Evolutionary conservation across 1,140 invertebrate species (phyloP), one percentile per base, ranked within the genome.

Genomic region (Teleopsis dalmanni): DNA sequence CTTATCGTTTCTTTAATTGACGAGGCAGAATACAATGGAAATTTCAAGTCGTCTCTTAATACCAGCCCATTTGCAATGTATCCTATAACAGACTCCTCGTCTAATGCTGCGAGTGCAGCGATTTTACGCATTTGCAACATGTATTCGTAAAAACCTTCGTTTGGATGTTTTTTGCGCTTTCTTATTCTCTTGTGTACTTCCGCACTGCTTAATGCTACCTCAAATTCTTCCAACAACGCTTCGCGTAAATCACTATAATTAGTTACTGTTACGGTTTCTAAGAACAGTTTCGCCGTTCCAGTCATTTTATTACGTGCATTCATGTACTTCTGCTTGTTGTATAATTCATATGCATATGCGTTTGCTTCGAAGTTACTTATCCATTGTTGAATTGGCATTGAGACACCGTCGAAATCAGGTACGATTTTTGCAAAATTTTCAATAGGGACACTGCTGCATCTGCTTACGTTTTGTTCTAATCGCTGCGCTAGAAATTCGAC

Each of bases 311-410:
- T 13, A 31, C 42, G 25, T 10, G 42, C 42, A 18, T 45, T 18
- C 1, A 45, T 27, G 18, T 31, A 45, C 22, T 45, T 45, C 22
- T 45, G 42, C 16, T 45, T 45, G 8, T 33, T n/a, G n/a, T n/a
- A n/a, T n/a, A n/a, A n/a, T n/a, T n/a, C n/a, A n/a, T n/a, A n/a
- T n/a, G n/a, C n/a, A n/a, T n/a, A n/a, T n/a, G n/a, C n/a, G n/a
- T n/a, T n/a, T n/a, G 6, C 27, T 33, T 42, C 40, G 23, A 42
- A 42, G 23, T 21, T 42, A 9, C 11, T 16, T 10, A 42, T 8
- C 40, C 40, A 42, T 23, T 42, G 16, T 25, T 16, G 7, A 19
- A 42, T 19, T 23, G 40, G 16, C n/a, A n/a, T 10, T 31, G 7
- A 13, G 27, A 31, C 27, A 31, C 13, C 27, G 27, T 31, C 7